phyloP scores from a whole-genome alignment of 2,888 invertebrate species.

The Hirtodrosophila histrioides region DNA sequence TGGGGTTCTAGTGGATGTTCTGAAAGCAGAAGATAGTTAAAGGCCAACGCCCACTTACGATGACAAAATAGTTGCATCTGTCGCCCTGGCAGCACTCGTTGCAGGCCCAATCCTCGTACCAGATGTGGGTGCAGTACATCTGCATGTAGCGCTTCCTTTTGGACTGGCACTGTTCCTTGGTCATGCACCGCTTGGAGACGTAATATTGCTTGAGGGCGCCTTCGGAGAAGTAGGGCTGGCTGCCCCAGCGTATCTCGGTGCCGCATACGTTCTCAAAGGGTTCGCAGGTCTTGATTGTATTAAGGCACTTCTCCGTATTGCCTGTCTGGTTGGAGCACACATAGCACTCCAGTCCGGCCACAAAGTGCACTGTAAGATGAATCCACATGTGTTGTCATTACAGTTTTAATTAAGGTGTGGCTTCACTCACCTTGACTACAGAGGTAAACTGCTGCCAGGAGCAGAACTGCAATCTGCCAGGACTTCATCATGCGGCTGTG shows the following conservation, averaged over 20 bases:
- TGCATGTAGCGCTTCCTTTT: constrained; percentile 89
- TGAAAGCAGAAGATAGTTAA: too few species aligned
- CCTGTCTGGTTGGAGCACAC: constrained; percentile 96
- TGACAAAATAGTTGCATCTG: constrained; percentile 96
- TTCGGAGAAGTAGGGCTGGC: constrained; percentile 96
- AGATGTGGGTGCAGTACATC: constrained; percentile 93
- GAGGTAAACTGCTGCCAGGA: constrained; percentile 69
- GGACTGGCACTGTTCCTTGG: constrained; percentile 90
- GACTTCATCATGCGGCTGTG: constrained; percentile 56
- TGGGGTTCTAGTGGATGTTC: too few species aligned
- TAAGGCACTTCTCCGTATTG: constrained; percentile 95
- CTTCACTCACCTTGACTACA: constrained; percentile 74
- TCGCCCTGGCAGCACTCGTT: constrained; percentile 98
- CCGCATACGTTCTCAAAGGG: constrained; percentile 88
- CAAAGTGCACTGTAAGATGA: constrained; percentile 71
- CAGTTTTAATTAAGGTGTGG: constrained; percentile 56
- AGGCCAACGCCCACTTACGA: constrained; percentile 88
- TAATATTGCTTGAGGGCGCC: constrained; percentile 97
- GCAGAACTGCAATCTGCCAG: constrained; percentile 77
- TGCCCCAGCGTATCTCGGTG: constrained; percentile 96
- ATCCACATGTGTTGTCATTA: constrained; percentile 21
- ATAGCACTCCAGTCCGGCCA: constrained; percentile 93
- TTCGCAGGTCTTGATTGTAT: constrained; percentile 95
- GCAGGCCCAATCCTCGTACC: constrained; percentile 99
- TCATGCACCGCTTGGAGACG: constrained; percentile 95